These are phyloP conservation scores for Cladopsammia gracilis DNA, from an alignment of 64 coral and sea anemone species.

Conservation along the genomic window DNA sequence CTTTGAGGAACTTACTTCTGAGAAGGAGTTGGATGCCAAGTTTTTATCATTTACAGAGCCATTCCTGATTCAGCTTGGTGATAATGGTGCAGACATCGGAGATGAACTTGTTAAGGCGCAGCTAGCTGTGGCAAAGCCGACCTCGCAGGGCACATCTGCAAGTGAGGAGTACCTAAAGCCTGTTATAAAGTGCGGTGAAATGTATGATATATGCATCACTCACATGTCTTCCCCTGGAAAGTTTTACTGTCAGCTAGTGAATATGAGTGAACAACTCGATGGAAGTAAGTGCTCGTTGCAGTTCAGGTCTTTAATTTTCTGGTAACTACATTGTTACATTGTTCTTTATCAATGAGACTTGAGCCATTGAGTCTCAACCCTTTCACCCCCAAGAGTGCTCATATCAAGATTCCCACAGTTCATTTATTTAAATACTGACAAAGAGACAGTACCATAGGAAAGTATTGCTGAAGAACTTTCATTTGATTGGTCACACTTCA, in stretches of 20 bases:
- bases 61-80: slow-evolving; percentile 53
- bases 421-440: too few relatives aligned
- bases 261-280: slow-evolving; percentile 64
- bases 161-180: slow-evolving; percentile 38
- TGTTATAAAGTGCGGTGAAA: slow-evolving; percentile 37
- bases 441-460: too few relatives aligned
- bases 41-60: slow-evolving; percentile 38
- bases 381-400: too few relatives aligned
- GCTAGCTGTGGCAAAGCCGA: not conserved
- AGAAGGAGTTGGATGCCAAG: slow-evolving; percentile 58
- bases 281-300: slow-evolving; percentile 62
- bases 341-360: too few relatives aligned
- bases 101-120: slow-evolving; percentile 37
- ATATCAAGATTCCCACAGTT: too few relatives aligned
- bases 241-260: slow-evolving; percentile 81
- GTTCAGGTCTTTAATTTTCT: not conserved
- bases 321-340: too few relatives aligned
- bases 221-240: slow-evolving; percentile 73
- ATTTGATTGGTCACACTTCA: too few relatives aligned
- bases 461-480: too few relatives aligned
- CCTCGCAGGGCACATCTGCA: not conserved
- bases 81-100: slow-evolving; percentile 29
- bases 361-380: too few relatives aligned
- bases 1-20: slow-evolving; percentile 32
- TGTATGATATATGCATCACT: slow-evolving; percentile 68